A percentile compares a stretch with the other conserved stretches of the same genome.
These are phyloP conservation scores for Idaea dimidiata DNA, from an alignment of 2,888 invertebrate species.

Conservation along the genomic window DNA sequence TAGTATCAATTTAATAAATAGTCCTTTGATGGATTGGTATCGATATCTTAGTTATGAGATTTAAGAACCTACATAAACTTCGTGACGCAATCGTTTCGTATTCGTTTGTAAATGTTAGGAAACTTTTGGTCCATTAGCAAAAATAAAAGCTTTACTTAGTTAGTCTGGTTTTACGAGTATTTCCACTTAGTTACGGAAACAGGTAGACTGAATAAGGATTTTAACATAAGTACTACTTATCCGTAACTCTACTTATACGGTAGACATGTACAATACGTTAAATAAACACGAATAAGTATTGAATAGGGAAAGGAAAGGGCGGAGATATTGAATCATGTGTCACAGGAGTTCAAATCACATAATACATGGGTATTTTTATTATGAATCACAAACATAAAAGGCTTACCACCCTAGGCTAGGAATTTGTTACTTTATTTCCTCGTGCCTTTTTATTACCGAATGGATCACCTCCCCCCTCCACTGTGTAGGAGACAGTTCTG, in stretches of 20 bases:
- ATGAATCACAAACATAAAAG: conserved; percentile 29
- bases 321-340: conserved; percentile 25
- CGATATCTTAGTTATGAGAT: background rate
- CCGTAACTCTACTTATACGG: background rate
- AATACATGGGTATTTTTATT: conserved; percentile 28
- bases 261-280: background rate
- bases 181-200: background rate
- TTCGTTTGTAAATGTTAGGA: background rate
- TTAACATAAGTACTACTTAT: background rate
- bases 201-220: background rate
- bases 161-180: conserved; percentile 1
- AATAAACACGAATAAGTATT: background rate
- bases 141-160: conserved; percentile 1
- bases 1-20: conserved; percentile 5
- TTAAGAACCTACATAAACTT: background rate
- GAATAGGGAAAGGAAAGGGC: conserved; percentile 6
- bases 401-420: conserved; percentile 24
- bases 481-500: conserved; percentile 10
- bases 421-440: conserved; percentile 28
- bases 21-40: background rate
- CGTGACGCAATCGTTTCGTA: background rate
- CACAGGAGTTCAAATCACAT: conserved; percentile 27
- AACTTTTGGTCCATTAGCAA: conserved; percentile 1
- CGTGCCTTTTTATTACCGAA: conserved; percentile 29
- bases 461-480: conserved; percentile 22